Base-by-base conservation (phyloP, 2,888 invertebrate genomes). In the Oligia fasciuncula region DNA sequence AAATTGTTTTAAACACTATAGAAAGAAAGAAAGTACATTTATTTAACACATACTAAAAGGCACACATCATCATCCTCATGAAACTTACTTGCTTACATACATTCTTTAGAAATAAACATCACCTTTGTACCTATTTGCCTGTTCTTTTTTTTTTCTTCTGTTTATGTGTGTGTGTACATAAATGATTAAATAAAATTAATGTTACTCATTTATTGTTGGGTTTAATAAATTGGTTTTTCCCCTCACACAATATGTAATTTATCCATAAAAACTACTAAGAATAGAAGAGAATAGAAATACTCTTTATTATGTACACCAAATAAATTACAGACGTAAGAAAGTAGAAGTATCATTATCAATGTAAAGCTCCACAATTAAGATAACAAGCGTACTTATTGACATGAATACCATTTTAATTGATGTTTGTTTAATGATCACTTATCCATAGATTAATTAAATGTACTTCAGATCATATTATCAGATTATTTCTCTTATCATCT, bases 371-470 rank as follows among this genome's bases (percentile, higher is more conserved):
- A 13, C 51, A 49, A 40, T 80, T 35, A 11, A 29, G 60, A 71
- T 67, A 80, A 60, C 29, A 23, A 60, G n/a, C 19, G 1, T 29
- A 66, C 40, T 40, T 17, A 66, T 23, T 62, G 77, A 40, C 43
- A 68, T 79, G 49, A 63, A 49, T 78, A 46, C 40, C 4, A 23
- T 29, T 70, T 49, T 2, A 49, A 77, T 65, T 46, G 29, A 2
- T 51, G 43, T 35, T 77, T 35, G 43, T 68, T 35, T 63, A 40
- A 57, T 57, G n/a, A 60, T 40, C 49, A 49, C 40, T 79, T 57
- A 80, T 57, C 54, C 62, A 49, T 72, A 17, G n/a, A 69, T 78
- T 69, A 69, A 35, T 54, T 1, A 8, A 40, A 51, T 43, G 13
- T 54, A 78, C 23, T 35, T 68, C 1, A 54, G 14, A 65, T n/a